Evolutionary conservation across 1,140 invertebrate species (phyloP), one percentile per base, ranked within the genome.

Genomic region (Sycophila sp.): DNA sequence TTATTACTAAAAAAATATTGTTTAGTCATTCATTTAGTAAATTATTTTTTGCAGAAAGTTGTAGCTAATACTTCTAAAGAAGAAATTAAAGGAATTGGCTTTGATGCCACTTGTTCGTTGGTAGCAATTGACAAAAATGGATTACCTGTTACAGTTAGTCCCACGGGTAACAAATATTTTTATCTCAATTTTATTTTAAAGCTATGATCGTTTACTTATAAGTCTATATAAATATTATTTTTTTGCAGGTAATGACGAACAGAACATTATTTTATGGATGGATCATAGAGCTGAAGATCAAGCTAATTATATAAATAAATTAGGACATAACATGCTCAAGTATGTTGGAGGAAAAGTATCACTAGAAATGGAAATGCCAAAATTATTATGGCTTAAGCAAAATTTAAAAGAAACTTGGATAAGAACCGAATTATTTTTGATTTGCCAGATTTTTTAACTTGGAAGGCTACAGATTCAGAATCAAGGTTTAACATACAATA

Each of bases 181-280:
- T 34, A 1, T 64, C 32, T 5, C 10, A 15, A 8, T 8, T 13
- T 7, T 34, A 65, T 19, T 11, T 49, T 49, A 17, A 58, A 55
- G 30, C 2, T 30, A 55, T 55, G 8, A 22, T 19, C 42, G 45
- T 7, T 40, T 40, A 11, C 11, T 24, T n/a, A n/a, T n/a, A n/a
- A n/a, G n/a, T n/a, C n/a, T n/a, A n/a, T n/a, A n/a, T n/a, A n/a
- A n/a, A n/a, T n/a, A n/a, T n/a, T n/a, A n/a, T n/a, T n/a, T n/a
- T n/a, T n/a, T 69, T 82, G 30, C 72, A 91, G 91, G 89, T 8
- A 84, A 89, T 40, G 79, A 89, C 78, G 87, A 92, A 51, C 92
- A 94, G 82, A 97, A 99, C 85, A 88, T 99, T 26, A 94, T 99
- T 34, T 90, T 98, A 84, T 99, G 97, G 97, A 93, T 98, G 95